A percentile compares a stretch with the other conserved stretches of the same genome.
Conservation (phyloP, 2,113 vertebrate species). For the Rhombomys opimus region DNA sequence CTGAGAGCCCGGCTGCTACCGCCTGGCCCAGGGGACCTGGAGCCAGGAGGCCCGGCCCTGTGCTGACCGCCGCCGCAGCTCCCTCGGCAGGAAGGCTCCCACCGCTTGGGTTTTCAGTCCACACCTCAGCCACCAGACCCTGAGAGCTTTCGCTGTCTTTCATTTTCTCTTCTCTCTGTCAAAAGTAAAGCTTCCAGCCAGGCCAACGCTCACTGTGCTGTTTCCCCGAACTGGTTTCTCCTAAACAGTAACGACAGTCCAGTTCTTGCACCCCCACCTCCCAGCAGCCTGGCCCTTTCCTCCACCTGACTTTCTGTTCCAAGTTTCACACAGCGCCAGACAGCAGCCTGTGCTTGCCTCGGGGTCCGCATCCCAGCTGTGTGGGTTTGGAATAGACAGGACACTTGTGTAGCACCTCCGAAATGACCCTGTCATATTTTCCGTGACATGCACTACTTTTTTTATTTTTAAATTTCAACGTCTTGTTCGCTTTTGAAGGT, state of each 20-base stretch:
- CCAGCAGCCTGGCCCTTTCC: neutral
- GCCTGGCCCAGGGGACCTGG: neutral
- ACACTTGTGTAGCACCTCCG: neutral
- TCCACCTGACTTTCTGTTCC: neutral
- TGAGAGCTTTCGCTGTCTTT: constrained; percentile 35
- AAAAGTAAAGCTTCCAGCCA: neutral
- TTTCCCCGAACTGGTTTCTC: neutral
- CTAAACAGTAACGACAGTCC: neutral
- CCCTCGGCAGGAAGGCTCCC: neutral
- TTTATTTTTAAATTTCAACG: neutral
- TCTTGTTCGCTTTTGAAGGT: neutral
- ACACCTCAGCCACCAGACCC: neutral
- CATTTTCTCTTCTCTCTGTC: neutral
- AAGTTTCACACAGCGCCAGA: neutral
- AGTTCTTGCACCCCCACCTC: neutral
- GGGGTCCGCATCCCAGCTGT: neutral
- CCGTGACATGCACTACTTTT: neutral
- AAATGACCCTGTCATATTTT: neutral
- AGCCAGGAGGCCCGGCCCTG: neutral
- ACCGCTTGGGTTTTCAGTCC: neutral
- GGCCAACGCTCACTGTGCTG: neutral
- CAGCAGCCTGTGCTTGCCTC: neutral
- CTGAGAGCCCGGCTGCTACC: neutral
- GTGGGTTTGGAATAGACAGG: neutral
- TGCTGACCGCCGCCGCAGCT: neutral